Base-by-base conservation (phyloP, 1,140 invertebrate species). In the Anadara kagoshimensis region DNA sequence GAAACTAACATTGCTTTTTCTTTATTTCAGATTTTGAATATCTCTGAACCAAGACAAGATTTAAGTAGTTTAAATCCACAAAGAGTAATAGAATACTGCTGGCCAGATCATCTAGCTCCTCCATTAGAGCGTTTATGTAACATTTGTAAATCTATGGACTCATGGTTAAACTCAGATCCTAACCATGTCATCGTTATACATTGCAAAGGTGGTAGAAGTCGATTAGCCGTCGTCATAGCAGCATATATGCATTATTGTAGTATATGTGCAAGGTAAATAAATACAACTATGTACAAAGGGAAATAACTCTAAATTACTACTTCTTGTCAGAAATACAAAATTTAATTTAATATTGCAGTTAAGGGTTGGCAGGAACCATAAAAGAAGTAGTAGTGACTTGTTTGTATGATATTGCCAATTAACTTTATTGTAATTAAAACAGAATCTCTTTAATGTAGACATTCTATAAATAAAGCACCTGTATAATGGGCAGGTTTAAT, bases 191-290 rank as follows among this genome's bases (percentile, higher is more conserved):
- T 95, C 11, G 94, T 97, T 54, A 90, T 97, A 49, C 94, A 97
- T 83, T 94, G 95, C 78, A 96, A 95, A 93, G 95, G 92, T 90
- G 84, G 90, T 73, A 76, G 79, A 51, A 83, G 83, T 76, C 92
- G 95, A 65, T 91, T 96, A 24, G 95, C 95, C 53, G 94, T 97
- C 53, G 93, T 96, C 73, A 93, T 97, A 67, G 94, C 95, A 16
- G 95, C 96, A 11, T 97, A 96, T 89, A 96, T 97, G 94, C 95
- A 97, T 89, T 97, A 97, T 90, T 95, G 94, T 76, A 95, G 93
- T 84, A 96, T 97, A 79, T 97, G 95, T 90, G 94, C 95, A 45
- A 94, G 89, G 91, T 92, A 78, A 70, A 79, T 36, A 36, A n/a
- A n/a, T 36, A 36, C 2, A 2, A 3, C 7, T 36, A 36, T 36